phyloP scores from a whole-genome alignment of 2,113 vertebrate species.

The Python bivittatus region DNA sequence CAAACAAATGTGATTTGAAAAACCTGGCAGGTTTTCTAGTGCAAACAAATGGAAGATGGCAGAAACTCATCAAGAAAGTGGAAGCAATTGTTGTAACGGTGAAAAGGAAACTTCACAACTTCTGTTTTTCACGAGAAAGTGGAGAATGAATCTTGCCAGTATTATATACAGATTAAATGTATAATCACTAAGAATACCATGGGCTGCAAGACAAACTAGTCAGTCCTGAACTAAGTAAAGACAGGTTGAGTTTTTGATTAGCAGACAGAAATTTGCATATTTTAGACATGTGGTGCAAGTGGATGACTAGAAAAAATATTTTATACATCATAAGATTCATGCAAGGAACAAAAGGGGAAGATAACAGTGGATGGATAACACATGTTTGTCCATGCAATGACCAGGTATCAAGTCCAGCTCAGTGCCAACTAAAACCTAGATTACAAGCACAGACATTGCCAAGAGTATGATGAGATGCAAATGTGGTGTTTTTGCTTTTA shows the following conservation, averaged over 20 bases:
- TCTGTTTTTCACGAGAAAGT: not conserved
- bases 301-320: not conserved
- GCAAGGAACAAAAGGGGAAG: not conserved
- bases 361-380: not conserved
- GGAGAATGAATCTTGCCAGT: not conserved
- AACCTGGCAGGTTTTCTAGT: not conserved
- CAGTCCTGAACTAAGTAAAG: too few species aligned
- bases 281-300: not conserved
- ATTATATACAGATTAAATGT: not conserved
- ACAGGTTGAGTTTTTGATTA: not conserved
- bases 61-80: not conserved
- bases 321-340: not conserved
- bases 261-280: not conserved
- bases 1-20: too few species aligned
- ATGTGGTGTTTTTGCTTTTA: not conserved
- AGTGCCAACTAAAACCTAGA: not conserved
- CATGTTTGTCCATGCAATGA: not conserved
- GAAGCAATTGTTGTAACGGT: not conserved
- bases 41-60: not conserved
- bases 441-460: not conserved
- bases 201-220: not conserved
- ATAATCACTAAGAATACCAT: not conserved
- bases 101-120: not conserved
- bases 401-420: not conserved
- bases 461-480: not conserved